Evolutionary conservation across 2,888 invertebrate species (phyloP), one percentile per base, ranked within the genome.

Genomic region (Germaria angustata): DNA sequence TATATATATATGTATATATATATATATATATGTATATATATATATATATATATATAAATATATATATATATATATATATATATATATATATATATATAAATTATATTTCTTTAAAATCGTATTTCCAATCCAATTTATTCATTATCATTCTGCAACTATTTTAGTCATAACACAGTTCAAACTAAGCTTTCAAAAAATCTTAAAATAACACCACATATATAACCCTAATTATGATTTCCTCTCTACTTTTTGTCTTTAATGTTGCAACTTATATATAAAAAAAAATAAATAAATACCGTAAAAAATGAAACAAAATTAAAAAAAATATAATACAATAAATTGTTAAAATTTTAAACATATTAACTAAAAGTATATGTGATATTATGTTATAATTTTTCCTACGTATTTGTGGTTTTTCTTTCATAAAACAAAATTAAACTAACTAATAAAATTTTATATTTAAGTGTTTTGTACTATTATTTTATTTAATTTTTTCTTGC

Each of bases 231-330:
- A 84, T 85, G 80, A 87, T 89, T 87, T 87, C 87, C 86, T 88
- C 86, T 89, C 86, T 89, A 89, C 85, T 84, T 90, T 89, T 90
- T 90, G 91, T 90, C 90, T 90, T 91, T 90, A 91, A 90, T 90
- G 91, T 90, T 90, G 90, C 90, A 90, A 90, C 91, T 91, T 89
- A 88, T 90, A 87, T n/a, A n/a, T n/a, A n/a, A n/a, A n/a, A n/a
- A n/a, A n/a, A n/a, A n/a, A n/a, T n/a, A n/a, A n/a, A 86, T 87
- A 87, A 78, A 72, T 39, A 46, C 9, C 17, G 63, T 65, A 57
- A 69, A 76, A 77, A 71, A 68, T 41, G 0, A 71, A 53, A 69
- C 8, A 61, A 57, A 49, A 63, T 13, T 49, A 22, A 17, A 69
- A 75, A 28, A 61, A 78, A 36, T n/a, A 63, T 24, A 49, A 73